Evolutionary conservation across 2,888 invertebrate species (phyloP).

Genomic region (Bhutanitis thaidina): DNA sequence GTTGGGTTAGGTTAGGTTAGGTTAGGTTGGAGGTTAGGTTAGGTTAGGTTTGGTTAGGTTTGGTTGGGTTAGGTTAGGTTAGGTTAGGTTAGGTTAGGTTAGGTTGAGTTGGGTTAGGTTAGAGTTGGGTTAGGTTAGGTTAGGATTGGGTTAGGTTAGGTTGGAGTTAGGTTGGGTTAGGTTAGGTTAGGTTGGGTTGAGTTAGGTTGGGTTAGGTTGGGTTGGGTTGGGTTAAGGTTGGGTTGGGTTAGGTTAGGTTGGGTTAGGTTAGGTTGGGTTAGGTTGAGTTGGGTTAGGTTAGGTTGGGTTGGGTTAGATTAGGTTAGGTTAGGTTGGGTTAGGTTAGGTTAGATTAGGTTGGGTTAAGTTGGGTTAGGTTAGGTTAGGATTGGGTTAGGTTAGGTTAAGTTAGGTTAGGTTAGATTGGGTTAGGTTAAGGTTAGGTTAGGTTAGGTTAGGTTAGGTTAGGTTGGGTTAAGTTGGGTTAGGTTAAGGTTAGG

Average conservation of each 20-base stretch:
- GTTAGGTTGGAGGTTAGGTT: no score
- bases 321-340: slow-evolving; percentile 27
- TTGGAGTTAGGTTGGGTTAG: no score
- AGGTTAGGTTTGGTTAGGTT: no score
- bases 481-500: no score
- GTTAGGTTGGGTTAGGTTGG: slow-evolving; percentile 21
- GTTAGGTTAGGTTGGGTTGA: slow-evolving; percentile 15
- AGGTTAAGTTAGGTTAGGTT: slow-evolving; percentile 28
- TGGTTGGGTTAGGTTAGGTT: slow-evolving; percentile 24
- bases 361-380: slow-evolving; percentile 27
- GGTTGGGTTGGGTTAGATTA: slow-evolving; percentile 19
- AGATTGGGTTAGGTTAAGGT: slow-evolving; percentile 28
- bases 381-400: no score
- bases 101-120: not conserved
- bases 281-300: slow-evolving; percentile 17
- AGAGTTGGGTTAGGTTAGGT: no score
- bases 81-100: slow-evolving; percentile 23
- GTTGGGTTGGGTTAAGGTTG: slow-evolving; percentile 20
- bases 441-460: no score
- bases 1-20: slow-evolving; percentile 19
- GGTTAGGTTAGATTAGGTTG: slow-evolving; percentile 24
- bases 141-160: no score
- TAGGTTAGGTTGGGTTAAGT: slow-evolving; percentile 30
- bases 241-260: slow-evolving; percentile 15
- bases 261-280: slow-evolving; percentile 8